Evolutionary conservation across 2,888 invertebrate species (phyloP).

Genomic region (Sinohyriopsis cumingii): DNA sequence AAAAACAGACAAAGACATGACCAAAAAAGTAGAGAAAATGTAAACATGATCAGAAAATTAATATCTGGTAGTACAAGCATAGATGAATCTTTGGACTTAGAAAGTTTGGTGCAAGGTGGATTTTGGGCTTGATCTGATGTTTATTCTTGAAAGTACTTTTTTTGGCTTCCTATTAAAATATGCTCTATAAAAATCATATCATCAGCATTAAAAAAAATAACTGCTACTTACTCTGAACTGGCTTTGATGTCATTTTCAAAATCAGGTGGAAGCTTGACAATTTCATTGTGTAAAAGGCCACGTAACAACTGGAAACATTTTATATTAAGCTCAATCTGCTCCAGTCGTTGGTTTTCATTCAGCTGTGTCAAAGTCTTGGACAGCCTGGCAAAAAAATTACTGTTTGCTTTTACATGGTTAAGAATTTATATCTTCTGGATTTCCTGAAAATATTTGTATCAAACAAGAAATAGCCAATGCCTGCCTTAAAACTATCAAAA

Average conservation of each 20-base stretch:
- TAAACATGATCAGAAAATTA: too few relatives aligned
- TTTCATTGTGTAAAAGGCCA: constrained; percentile 68
- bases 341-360: constrained; percentile 63
- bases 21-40: too few relatives aligned
- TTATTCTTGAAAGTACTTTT: too few relatives aligned
- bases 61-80: too few relatives aligned
- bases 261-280: constrained; percentile 65
- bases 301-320: constrained; percentile 69
- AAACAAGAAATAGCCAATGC: not conserved
- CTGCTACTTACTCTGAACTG: constrained; percentile 25
- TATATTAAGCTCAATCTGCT: constrained; percentile 65
- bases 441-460: not conserved
- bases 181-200: too few relatives aligned
- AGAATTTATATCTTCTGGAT: not conserved
- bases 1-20: too few relatives aligned
- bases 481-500: not conserved
- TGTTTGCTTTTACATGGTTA: not conserved
- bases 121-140: too few relatives aligned
- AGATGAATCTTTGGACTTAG: too few relatives aligned
- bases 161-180: too few relatives aligned
- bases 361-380: constrained; percentile 56
- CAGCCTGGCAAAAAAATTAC: constrained; percentile 50
- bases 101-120: too few relatives aligned
- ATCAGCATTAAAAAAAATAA: too few relatives aligned
- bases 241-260: constrained; percentile 57